Percentiles rank a stretch among this genome's conserved stretches.
phyloP scores from a whole-genome alignment of 1,140 invertebrate genomes.

The Babylonia areolata region DNA sequence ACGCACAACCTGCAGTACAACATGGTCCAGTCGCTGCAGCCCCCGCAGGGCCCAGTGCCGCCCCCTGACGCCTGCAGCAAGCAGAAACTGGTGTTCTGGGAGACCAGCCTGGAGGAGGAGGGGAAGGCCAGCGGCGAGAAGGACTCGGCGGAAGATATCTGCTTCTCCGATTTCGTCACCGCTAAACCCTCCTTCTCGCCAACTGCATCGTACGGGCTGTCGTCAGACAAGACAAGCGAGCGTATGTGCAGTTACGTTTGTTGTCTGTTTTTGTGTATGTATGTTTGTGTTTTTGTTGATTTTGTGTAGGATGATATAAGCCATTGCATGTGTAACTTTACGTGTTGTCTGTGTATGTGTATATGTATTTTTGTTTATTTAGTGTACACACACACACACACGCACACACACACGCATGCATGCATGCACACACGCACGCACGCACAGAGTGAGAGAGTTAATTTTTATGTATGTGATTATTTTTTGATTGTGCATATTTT shows the following conservation, averaged over 20 bases:
- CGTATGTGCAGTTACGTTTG: background rate
- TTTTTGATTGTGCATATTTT: too few relatives aligned
- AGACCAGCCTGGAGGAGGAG: conserved; percentile 23
- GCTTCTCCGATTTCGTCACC: conserved; percentile 8
- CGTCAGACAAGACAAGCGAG: background rate
- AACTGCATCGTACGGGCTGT: background rate
- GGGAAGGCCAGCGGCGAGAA: background rate
- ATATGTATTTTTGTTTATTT: too few relatives aligned
- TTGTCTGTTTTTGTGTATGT: too few relatives aligned
- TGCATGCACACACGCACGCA: background rate
- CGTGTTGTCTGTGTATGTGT: too few relatives aligned
- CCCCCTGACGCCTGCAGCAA: conserved; percentile 31
- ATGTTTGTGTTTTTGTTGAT: too few relatives aligned
- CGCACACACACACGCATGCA: background rate
- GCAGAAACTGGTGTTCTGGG: conserved; percentile 30
- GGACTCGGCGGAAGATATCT: background rate
- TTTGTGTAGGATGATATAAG: too few relatives aligned
- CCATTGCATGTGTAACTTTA: too few relatives aligned
- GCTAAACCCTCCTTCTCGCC: conserved; percentile 8
- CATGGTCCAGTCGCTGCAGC: conserved; percentile 76
- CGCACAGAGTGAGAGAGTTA: too few relatives aligned
- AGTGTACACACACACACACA: background rate
- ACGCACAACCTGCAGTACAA: conserved; percentile 97
- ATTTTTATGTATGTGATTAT: too few relatives aligned
- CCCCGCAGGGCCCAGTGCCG: conserved; percentile 23